phyloP scores from a whole-genome alignment of 2,888 invertebrate species.

The Oscheius myriophilus region DNA sequence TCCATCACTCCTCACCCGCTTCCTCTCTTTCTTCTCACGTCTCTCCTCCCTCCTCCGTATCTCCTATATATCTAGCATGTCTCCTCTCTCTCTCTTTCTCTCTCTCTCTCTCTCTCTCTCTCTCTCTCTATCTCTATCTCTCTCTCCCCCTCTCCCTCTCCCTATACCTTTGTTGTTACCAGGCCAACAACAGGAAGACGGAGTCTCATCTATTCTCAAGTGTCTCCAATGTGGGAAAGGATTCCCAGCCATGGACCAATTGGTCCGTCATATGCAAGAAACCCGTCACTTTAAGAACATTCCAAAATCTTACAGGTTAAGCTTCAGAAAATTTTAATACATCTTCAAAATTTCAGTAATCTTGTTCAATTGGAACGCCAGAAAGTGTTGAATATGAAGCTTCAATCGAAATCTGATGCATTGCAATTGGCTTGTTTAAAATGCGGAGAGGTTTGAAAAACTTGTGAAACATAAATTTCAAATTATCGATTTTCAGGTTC shows the following conservation, averaged over 20 bases:
- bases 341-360: conserved; percentile 1
- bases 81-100: too few species aligned
- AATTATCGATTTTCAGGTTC: neutral
- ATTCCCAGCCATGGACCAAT: conserved; percentile 18
- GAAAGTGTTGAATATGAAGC: neutral
- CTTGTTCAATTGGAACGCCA: neutral
- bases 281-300: conserved; percentile 24
- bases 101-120: too few species aligned
- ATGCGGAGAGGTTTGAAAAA: conserved; percentile 14
- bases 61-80: too few species aligned
- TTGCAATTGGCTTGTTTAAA: conserved; percentile 18
- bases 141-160: too few species aligned
- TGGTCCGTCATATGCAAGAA: conserved; percentile 23
- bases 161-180: neutral
- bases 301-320: conserved; percentile 10
- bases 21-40: too few species aligned
- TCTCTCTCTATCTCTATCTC: too few species aligned
- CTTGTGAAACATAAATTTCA: neutral
- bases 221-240: conserved; percentile 18
- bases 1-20: too few species aligned
- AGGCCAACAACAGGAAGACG: neutral
- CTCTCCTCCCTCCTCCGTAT: too few species aligned
- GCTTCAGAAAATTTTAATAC: neutral
- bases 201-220: conserved; percentile 17
- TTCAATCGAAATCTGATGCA: neutral